Conservation (phyloP, 2,113 vertebrate genomes). For the Azemiops feae region DNA sequence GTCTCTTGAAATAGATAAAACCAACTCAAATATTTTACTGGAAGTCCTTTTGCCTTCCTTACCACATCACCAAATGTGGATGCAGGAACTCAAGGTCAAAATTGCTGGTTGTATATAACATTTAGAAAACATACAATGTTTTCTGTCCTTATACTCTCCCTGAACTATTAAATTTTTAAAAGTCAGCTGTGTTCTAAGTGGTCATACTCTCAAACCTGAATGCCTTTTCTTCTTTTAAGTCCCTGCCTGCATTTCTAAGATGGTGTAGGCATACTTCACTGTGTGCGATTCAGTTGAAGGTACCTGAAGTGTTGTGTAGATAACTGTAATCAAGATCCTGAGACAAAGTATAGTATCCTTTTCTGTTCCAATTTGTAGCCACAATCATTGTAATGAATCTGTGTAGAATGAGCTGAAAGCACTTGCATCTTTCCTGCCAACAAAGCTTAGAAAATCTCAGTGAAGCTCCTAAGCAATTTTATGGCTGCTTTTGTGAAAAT, state of each 20-base stretch:
- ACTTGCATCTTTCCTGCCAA: not conserved
- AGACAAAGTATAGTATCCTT: not conserved
- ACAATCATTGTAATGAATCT: not conserved
- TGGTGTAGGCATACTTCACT: not conserved
- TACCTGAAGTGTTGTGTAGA: not conserved
- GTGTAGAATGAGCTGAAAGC: not conserved
- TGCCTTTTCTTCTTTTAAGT: not conserved
- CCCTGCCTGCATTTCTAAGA: not conserved
- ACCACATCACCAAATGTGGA: not conserved
- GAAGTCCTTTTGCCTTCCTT: not conserved
- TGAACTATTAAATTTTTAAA: not conserved
- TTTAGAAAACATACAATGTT: not conserved
- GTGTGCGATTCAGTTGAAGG: not conserved
- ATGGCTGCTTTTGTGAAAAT: not conserved
- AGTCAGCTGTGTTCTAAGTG: not conserved
- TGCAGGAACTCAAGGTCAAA: not conserved
- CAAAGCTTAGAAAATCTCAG: not conserved
- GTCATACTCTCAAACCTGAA: not conserved
- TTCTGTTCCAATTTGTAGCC: not conserved
- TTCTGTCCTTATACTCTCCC: not conserved
- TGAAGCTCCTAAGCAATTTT: not conserved
- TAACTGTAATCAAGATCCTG: not conserved
- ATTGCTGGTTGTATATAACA: not conserved
- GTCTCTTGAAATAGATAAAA: not conserved
- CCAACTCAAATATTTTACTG: not conserved